phyloP scores from a whole-genome alignment of 2,888 invertebrate species.

The Apantesis nais region DNA sequence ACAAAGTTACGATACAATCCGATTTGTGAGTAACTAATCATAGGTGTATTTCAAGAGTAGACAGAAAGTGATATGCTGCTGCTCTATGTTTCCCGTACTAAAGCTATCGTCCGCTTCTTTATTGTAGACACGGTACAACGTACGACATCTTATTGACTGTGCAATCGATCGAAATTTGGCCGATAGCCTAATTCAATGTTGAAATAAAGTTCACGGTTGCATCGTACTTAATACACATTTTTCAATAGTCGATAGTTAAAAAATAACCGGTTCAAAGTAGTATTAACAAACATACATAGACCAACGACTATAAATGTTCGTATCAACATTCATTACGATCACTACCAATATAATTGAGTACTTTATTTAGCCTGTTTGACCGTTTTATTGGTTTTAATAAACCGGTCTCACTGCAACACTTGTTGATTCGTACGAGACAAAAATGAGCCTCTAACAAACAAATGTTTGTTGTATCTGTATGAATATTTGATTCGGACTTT shows the following conservation, averaged over 20 bases:
- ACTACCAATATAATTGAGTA: constrained; percentile 19
- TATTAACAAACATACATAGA: not conserved
- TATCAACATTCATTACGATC: constrained; percentile 4
- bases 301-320: not conserved
- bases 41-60: no score
- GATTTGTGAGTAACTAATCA: no score
- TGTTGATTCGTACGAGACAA: constrained; percentile 16
- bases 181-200: not conserved
- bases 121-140: not conserved
- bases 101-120: not conserved
- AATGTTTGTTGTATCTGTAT: no score
- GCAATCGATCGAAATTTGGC: not conserved
- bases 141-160: not conserved
- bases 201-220: not conserved
- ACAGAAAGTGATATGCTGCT: no score
- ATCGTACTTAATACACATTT: not conserved
- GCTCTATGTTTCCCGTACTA: no score
- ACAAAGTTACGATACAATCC: no score
- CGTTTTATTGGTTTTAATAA: constrained; percentile 51
- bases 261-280: not conserved
- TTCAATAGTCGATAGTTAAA: not conserved
- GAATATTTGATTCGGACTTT: no score
- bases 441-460: constrained; percentile 7
- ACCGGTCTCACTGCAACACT: constrained; percentile 44
- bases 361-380: constrained; percentile 33